Conservation (phyloP, 2,888 invertebrate species). For the Prosapia bicincta region DNA sequence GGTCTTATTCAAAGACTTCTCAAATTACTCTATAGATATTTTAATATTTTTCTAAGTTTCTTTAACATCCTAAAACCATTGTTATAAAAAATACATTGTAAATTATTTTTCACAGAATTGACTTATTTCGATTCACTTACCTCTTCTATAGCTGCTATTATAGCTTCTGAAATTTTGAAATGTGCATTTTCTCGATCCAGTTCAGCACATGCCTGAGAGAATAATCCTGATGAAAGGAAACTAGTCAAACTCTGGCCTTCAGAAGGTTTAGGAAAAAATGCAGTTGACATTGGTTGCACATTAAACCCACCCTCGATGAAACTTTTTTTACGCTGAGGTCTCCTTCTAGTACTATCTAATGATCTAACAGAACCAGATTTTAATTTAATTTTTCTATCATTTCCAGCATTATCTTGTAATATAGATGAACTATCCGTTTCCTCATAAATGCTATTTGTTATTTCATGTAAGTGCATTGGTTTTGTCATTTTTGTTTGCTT, state of each 20-base stretch:
- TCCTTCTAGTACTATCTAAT: not conserved
- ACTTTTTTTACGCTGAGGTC: conserved; percentile 50
- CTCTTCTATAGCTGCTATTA: conserved; percentile 78
- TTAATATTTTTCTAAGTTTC: too few relatives aligned
- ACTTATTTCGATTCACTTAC: conserved; percentile 37
- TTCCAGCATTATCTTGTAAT: not conserved
- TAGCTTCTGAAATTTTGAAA: conserved; percentile 78
- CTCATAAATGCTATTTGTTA: conserved; percentile 22
- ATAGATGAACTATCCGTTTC: conserved; percentile 19
- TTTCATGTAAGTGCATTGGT: conserved; percentile 9
- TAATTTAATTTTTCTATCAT: conserved; percentile 8
- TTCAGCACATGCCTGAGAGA: conserved; percentile 67
- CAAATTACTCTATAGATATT: too few relatives aligned
- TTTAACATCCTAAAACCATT: too few relatives aligned
- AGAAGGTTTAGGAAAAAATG: conserved; percentile 58
- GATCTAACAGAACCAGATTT: conserved; percentile 13
- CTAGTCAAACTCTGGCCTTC: conserved; percentile 69
- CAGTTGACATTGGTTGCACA: conserved; percentile 57
- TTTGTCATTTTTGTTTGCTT: not conserved
- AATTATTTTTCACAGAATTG: too few relatives aligned
- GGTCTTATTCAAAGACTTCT: too few relatives aligned
- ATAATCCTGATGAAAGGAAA: conserved; percentile 68
- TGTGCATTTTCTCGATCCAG: conserved; percentile 83
- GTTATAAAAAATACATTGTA: too few relatives aligned
- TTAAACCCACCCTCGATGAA: conserved; percentile 58